Percentiles rank a stretch among this genome's conserved stretches.
These are phyloP conservation scores for Tipula lateralis DNA, from an alignment of 2,888 invertebrate species.

Conservation along the genomic window DNA sequence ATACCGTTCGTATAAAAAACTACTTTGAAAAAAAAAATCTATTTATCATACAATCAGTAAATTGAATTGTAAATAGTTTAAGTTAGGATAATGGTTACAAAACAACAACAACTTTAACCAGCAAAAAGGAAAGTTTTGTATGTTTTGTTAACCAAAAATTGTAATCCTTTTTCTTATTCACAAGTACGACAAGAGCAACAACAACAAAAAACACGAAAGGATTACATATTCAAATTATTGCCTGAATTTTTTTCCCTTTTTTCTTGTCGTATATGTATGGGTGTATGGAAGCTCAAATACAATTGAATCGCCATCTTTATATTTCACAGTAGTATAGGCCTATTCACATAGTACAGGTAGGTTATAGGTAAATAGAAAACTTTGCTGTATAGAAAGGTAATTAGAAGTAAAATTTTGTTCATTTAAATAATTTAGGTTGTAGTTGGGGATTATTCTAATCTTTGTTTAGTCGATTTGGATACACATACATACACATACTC, in stretches of 20 bases:
- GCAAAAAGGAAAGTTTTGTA: neutral
- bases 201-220: neutral
- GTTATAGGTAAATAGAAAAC: neutral
- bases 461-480: neutral
- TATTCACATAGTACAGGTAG: neutral
- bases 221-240: neutral
- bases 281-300: neutral
- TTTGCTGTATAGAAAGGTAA: neutral
- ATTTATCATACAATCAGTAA: neutral
- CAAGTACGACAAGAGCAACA: neutral
- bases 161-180: neutral
- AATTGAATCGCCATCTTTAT: neutral
- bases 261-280: neutral
- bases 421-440: neutral
- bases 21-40: neutral
- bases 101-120: neutral
- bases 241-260: neutral
- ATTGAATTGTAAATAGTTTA: constrained; percentile 3
- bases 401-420: neutral
- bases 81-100: neutral
- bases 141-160: neutral
- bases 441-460: neutral
- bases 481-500: neutral
- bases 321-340: neutral
- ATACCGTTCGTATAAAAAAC: neutral